Percentiles rank a stretch among this genome's conserved stretches.
phyloP scores from a whole-genome alignment of 2,888 invertebrate genomes.

The Trachelus iudaicus region DNA sequence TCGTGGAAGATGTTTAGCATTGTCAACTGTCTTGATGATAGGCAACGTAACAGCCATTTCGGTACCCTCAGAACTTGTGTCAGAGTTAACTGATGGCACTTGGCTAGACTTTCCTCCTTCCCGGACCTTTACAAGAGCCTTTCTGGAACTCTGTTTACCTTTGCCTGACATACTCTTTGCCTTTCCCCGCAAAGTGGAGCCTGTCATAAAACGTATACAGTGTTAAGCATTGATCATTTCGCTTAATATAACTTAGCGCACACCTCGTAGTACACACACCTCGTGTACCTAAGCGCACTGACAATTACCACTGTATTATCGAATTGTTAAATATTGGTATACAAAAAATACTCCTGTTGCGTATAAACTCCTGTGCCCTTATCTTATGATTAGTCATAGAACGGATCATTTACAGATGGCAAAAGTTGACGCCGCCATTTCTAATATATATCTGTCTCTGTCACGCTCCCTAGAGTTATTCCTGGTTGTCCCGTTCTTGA shows the following conservation, averaged over 20 bases:
- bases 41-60: constrained; percentile 67
- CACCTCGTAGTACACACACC: not conserved
- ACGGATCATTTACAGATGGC: not conserved
- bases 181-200: not conserved
- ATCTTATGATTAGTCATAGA: not conserved
- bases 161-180: constrained; percentile 56
- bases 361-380: not conserved
- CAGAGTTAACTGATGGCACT: constrained; percentile 40
- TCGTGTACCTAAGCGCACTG: not conserved
- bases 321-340: not conserved
- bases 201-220: not conserved
- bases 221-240: not conserved
- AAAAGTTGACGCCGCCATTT: not conserved
- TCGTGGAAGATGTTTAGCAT: constrained; percentile 74
- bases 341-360: not conserved
- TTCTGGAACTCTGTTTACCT: constrained; percentile 61
- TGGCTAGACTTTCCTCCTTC: constrained; percentile 53
- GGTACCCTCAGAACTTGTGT: constrained; percentile 52
- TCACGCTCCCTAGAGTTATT: not conserved
- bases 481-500: not conserved
- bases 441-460: not conserved
- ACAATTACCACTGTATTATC: not conserved
- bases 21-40: constrained; percentile 77
- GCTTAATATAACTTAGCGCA: not conserved
- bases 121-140: constrained; percentile 53